Percentiles rank a stretch among this genome's conserved stretches.
Conservation (phyloP, 2,113 vertebrate species). For the Dolichotis patagonum region DNA sequence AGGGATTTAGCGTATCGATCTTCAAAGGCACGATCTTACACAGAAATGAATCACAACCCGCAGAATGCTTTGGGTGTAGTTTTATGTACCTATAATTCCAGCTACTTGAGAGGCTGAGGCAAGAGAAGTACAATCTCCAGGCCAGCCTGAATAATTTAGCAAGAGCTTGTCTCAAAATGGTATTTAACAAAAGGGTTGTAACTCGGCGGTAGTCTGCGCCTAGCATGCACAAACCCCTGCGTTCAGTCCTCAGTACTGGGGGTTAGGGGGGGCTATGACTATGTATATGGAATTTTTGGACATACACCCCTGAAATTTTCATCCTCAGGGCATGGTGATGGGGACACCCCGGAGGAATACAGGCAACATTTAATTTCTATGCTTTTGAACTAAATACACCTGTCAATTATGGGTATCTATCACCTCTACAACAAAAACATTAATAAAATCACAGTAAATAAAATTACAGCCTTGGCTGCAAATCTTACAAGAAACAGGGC, state of each 20-base stretch:
- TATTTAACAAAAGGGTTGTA: background rate
- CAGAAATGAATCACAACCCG: background rate
- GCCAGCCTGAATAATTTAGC: background rate
- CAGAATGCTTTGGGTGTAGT: background rate
- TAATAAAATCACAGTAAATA: background rate
- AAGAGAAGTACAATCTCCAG: background rate
- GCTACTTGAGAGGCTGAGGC: background rate
- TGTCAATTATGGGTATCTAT: background rate
- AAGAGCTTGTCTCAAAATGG: background rate
- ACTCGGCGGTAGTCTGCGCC: background rate
- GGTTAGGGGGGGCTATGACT: background rate
- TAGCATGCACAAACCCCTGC: background rate
- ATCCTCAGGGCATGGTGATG: background rate
- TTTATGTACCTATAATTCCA: background rate
- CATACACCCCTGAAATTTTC: background rate
- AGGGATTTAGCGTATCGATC: background rate
- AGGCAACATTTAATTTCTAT: background rate
- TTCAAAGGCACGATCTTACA: too few relatives aligned
- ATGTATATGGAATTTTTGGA: background rate
- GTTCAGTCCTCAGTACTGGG: background rate
- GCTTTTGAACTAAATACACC: background rate
- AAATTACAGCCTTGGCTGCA: background rate
- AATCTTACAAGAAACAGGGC: background rate
- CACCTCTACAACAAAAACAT: background rate
- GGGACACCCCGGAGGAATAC: background rate